Evolutionary conservation across 2,113 vertebrate genomes (phyloP), one percentile per base, ranked within the genome.

Genomic region (Saguinus midas): DNA sequence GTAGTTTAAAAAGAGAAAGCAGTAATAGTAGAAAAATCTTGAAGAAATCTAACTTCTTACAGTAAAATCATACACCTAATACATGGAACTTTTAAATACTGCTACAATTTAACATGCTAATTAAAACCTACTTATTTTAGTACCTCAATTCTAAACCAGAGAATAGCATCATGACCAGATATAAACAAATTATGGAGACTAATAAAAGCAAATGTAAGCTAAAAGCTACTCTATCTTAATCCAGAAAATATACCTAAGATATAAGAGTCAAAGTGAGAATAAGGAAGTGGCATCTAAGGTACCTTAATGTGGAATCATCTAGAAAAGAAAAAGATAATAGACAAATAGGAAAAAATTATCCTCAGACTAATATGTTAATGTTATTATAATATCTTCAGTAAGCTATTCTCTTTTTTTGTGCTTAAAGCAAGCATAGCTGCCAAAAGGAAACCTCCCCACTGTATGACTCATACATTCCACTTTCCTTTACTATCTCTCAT

Each of bases 401-500:
- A 86, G 82, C 84, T 91, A 48, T 82, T 86, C 68, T 87, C 82
- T 87, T 76, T 57, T 64, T 73, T 75, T 86, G 40, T 64, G 89
- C 64, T 68, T 55, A 64, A 35, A 73, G 70, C 66, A n/a, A 90
- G 58, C 9, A 6, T 43, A 90, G 86, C 35, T 97, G 96, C 96
- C 96, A 92, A 94, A 83, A 94, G 68, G 96, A 96, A 97, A 75
- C 48, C 80, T 94, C 66, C 76, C 86, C 85, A 25, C 45, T 3
- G 17, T 27, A 57, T 97, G 98, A 97, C 87, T 97, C 96, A 97
- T 0, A 90, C 43, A 11, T 82, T 95, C 97, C 92, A 72, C 68
- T 93, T 91, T 85, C 91, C 93, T 92, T 76, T 17, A 43, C 94
- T 64, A 1, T 73, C 76, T 80, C 79, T 87, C 86, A 50, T 87